Base-by-base conservation (phyloP, 1,140 invertebrate species). In the Tenebrio molitor region DNA sequence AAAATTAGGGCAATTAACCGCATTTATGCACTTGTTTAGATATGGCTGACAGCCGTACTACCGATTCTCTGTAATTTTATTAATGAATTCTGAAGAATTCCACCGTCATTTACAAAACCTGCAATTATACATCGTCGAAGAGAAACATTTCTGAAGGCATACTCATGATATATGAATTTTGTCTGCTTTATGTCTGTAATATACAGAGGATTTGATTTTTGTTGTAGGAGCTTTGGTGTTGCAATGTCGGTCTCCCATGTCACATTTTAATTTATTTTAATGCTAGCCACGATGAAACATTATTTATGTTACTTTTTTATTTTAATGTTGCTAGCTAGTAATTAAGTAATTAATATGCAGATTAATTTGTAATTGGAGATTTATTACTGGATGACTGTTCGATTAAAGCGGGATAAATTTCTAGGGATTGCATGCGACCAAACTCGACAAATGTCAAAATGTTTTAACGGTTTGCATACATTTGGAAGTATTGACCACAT, bases 91-190 rank as follows among this genome's bases (percentile, higher is more conserved):
- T 33, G 34, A 71, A 71, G 70, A 64, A 65, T 71, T 71, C 70
- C 58, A 46, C 34, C 4, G 58, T 71, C 62, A 71, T 71, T 71
- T 71, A 71, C 58, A 16, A 71, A 71, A 71, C 70, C 70, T 46
- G 42, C 70, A 71, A 71, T 71, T 71, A 71, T 71, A 71, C 33
- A 64, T 65, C 68, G 53, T 62, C 68, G 68, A 69, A 62, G 36
- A 34, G n/a, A 19, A 69, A 69, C n/a, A 68, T 58, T 69, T 58
- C 68, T 69, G 16, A 36, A 71, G 36, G 58, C 50, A 36, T 16
- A 64, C 14, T 21, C 33, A 64, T 72, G 71, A 72, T 72, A 72
- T 72, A 72, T 72, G 71, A 67, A 72, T 72, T 62, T 72, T 33
- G 63, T 65, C 65, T 42, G 36, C 21, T 25, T 42, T 16, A 46